phyloP scores from a whole-genome alignment of 2,888 invertebrate species.

The Sphaeridia pumilis region DNA sequence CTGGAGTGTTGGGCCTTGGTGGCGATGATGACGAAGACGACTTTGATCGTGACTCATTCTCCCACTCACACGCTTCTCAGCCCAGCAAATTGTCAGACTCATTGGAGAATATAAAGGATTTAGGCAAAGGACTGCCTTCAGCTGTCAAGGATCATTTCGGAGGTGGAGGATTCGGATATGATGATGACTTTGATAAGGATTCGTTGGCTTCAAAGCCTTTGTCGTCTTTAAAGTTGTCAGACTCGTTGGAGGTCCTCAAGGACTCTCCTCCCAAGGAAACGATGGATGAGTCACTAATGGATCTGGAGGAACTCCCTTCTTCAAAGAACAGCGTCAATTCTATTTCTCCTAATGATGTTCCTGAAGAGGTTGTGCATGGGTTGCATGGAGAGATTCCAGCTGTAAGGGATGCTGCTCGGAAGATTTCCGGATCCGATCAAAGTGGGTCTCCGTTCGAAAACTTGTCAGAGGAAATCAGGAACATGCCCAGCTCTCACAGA shows the following conservation, averaged over 20 bases:
- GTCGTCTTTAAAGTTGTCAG: conserved; percentile 24
- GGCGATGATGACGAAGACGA: conserved; percentile 26
- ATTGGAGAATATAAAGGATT: conserved; percentile 23
- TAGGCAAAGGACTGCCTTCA: conserved; percentile 22
- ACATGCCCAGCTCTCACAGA: not conserved
- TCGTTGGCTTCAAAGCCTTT: conserved; percentile 22
- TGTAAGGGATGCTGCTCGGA: conserved; percentile 24
- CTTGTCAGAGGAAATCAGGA: conserved; percentile 2
- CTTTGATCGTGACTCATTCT: conserved; percentile 18
- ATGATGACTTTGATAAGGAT: conserved; percentile 33
- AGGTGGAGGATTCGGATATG: conserved; percentile 20
- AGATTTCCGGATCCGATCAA: not conserved
- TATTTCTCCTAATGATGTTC: conserved; percentile 28
- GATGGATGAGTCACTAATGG: conserved; percentile 32
- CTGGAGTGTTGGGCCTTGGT: no score
- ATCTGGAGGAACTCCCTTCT: conserved; percentile 32
- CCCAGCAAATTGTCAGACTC: conserved; percentile 32
- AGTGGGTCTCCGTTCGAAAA: not conserved
- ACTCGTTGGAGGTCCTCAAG: conserved; percentile 33
- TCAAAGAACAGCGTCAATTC: conserved; percentile 29
- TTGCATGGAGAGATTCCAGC: conserved; percentile 8
- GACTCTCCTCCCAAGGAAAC: conserved; percentile 30
- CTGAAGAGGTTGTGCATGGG: conserved; percentile 22
- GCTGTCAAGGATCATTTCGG: conserved; percentile 6
- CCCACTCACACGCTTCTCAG: conserved; percentile 18